These are phyloP conservation scores for Tamandua tetradactyla DNA, from an alignment of 2,797 vertebrate genomes.

Conservation along the genomic window DNA sequence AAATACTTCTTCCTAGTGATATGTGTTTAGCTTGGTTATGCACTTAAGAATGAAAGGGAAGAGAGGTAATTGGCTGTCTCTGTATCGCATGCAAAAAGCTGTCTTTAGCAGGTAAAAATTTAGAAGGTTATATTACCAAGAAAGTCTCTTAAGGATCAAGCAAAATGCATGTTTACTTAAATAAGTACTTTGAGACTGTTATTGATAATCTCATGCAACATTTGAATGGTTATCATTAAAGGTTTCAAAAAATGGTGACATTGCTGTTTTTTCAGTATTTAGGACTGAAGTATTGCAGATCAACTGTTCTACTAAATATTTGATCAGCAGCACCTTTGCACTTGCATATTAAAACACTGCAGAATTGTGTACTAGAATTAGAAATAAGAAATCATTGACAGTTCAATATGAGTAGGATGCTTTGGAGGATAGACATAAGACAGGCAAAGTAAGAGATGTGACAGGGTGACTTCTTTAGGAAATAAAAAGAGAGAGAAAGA, in stretches of 20 bases:
- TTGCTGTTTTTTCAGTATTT: background rate
- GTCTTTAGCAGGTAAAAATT: background rate
- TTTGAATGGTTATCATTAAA: background rate
- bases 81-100: background rate
- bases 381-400: slow-evolving; percentile 14
- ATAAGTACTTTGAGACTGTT: background rate
- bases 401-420: background rate
- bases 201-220: background rate
- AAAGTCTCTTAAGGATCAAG: background rate
- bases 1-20: slow-evolving; percentile 53
- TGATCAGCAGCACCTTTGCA: background rate
- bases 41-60: background rate
- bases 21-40: background rate
- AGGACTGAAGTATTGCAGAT: background rate
- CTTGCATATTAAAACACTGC: background rate
- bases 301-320: background rate
- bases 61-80: background rate
- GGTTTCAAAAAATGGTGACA: background rate
- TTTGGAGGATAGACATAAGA: background rate
- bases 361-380: background rate
- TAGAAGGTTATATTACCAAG: background rate
- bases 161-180: background rate
- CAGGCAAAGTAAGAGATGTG: background rate
- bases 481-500: background rate
- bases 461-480: background rate